These are phyloP conservation scores for Naso thynnoides DNA, from an alignment of 2,797 vertebrate genomes.

Conservation along the genomic window DNA sequence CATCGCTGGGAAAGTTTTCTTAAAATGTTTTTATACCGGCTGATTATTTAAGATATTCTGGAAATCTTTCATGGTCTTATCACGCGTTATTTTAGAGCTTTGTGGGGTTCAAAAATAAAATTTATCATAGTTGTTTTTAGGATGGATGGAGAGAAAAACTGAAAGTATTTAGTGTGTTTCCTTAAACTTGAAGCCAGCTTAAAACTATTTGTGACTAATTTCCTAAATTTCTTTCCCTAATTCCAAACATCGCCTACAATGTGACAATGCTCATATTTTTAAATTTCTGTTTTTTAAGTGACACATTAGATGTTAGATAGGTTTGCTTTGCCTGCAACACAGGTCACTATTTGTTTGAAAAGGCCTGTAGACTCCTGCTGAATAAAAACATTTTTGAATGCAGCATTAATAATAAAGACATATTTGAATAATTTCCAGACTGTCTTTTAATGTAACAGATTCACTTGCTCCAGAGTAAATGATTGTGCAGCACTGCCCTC, in stretches of 20 bases:
- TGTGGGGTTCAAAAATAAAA: not conserved
- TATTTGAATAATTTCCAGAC: constrained; percentile 10
- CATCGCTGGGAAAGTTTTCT: not conserved
- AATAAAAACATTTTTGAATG: constrained; percentile 4
- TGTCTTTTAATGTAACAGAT: constrained; percentile 20
- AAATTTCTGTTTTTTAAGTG: not conserved
- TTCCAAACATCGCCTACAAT: not conserved
- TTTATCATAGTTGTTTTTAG: not conserved
- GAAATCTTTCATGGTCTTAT: not conserved
- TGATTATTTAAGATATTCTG: constrained; percentile 10
- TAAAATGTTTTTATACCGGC: constrained; percentile 11
- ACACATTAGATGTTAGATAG: not conserved
- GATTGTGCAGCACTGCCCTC: constrained; percentile 38
- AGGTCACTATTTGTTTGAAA: not conserved
- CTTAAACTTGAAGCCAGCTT: not conserved
- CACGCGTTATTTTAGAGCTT: not conserved
- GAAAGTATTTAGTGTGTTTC: not conserved
- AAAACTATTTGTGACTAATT: not conserved
- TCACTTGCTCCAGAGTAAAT: constrained; percentile 28
- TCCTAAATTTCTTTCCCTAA: not conserved
- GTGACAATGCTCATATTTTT: not conserved
- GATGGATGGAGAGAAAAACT: not conserved
- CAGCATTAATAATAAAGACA: not conserved
- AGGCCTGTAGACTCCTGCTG: not conserved
- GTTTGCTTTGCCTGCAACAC: not conserved